Percentiles rank a stretch among this genome's conserved stretches.
phyloP scores from a whole-genome alignment of 2,888 invertebrate genomes.

The Pristionchus entomophagus region DNA sequence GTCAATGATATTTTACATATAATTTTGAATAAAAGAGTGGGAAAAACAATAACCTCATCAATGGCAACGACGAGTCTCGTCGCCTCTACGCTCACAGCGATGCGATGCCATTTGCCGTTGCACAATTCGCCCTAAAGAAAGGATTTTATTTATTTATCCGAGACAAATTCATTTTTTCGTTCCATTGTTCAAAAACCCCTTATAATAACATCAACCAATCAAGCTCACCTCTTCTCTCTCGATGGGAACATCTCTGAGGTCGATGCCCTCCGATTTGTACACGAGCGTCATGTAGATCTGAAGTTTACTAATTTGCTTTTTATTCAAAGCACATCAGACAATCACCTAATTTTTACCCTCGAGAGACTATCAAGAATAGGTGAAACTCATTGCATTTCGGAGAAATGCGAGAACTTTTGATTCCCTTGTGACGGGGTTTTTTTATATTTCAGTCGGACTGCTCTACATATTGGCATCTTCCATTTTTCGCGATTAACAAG shows the following conservation, averaged over 20 bases:
- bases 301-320: neutral
- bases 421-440: too few relatives aligned
- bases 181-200: constrained; percentile 17
- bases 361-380: neutral
- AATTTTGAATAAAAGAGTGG: neutral
- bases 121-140: constrained; percentile 55
- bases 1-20: too few relatives aligned
- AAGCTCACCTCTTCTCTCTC: constrained; percentile 41
- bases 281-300: constrained; percentile 48
- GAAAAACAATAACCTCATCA: constrained; percentile 47
- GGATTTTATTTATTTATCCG: neutral
- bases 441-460: too few relatives aligned
- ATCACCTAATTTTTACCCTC: neutral
- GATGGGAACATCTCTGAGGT: constrained; percentile 37
- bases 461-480: too few relatives aligned
- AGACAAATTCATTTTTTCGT: neutral
- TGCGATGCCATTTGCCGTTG: constrained; percentile 66
- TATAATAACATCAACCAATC: neutral
- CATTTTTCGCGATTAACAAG: neutral
- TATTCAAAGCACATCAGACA: neutral
- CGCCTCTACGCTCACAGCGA: constrained; percentile 55
- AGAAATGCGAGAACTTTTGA: too few relatives aligned
- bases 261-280: constrained; percentile 35
- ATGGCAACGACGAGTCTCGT: constrained; percentile 49
- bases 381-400: neutral